phyloP scores from a whole-genome alignment of 1,140 invertebrate genomes.

The Sitophilus oryzae region DNA sequence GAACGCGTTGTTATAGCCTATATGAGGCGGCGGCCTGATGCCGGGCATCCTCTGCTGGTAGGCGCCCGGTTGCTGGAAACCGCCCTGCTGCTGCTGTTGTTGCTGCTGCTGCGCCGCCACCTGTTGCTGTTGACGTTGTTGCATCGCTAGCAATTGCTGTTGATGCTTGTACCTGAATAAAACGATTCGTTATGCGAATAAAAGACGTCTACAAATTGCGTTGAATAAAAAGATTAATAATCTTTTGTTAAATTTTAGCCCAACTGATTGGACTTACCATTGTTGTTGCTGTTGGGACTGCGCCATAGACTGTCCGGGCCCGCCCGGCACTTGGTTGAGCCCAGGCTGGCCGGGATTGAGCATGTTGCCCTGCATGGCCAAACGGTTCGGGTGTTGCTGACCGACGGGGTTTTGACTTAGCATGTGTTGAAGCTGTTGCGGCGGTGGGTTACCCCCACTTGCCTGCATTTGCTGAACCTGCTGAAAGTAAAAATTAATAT shows the following conservation, averaged over 20 bases:
- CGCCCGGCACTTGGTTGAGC: slow-evolving; percentile 40
- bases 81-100: slow-evolving; percentile 47
- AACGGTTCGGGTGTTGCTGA: slow-evolving; percentile 34
- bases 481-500: too few relatives aligned
- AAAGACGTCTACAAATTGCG: background rate
- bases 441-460: slow-evolving; percentile 42
- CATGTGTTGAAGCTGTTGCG: slow-evolving; percentile 48
- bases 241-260: background rate
- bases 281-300: slow-evolving; percentile 48
- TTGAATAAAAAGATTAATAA: slow-evolving; percentile 1
- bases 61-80: slow-evolving; percentile 41
- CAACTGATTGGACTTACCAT: slow-evolving; percentile 35
- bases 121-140: slow-evolving; percentile 43
- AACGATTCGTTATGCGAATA: too few relatives aligned
- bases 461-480: slow-evolving; percentile 39
- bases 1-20: slow-evolving; percentile 44
- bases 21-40: slow-evolving; percentile 44
- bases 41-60: slow-evolving; percentile 44
- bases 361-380: slow-evolving; percentile 45
- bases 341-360: slow-evolving; percentile 45
- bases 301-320: slow-evolving; percentile 45
- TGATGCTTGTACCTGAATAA: slow-evolving; percentile 52
- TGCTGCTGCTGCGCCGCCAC: slow-evolving; percentile 44
- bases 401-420: slow-evolving; percentile 45
- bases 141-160: slow-evolving; percentile 49